These are phyloP conservation scores for Acanthopagrus latus DNA, from an alignment of 2,797 vertebrate genomes.

Conservation along the genomic window DNA sequence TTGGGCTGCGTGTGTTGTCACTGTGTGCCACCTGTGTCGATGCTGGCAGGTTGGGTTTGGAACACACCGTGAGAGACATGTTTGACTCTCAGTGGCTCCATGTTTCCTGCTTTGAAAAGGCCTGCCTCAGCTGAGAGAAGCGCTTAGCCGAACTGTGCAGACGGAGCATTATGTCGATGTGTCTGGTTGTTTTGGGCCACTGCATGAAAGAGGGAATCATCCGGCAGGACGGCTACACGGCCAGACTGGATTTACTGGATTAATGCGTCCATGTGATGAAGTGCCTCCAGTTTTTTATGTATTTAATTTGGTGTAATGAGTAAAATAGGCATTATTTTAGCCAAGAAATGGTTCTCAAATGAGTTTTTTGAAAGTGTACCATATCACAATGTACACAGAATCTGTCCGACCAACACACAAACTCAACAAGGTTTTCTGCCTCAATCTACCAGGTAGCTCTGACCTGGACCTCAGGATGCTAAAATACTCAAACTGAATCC, in stretches of 20 bases:
- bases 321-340: not conserved
- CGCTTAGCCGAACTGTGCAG: slow-evolving; percentile 28
- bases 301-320: not conserved
- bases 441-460: no score
- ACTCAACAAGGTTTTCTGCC: no score
- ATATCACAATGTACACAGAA: no score
- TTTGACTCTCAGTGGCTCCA: slow-evolving; percentile 22
- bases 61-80: slow-evolving; percentile 13
- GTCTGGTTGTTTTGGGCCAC: slow-evolving; percentile 1
- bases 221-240: not conserved
- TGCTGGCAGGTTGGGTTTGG: slow-evolving; percentile 45
- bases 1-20: slow-evolving; percentile 36
- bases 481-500: no score
- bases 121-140: slow-evolving; percentile 20
- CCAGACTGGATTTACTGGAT: not conserved
- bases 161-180: not conserved
- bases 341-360: not conserved
- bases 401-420: no score
- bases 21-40: slow-evolving; percentile 46
- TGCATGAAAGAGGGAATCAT: not conserved
- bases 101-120: slow-evolving; percentile 45
- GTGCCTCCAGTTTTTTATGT: not conserved
- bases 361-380: no score
- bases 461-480: no score
- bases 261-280: not conserved